These are phyloP conservation scores for Aviceda subcristata DNA, from an alignment of 2,113 vertebrate genomes.

Conservation along the genomic window DNA sequence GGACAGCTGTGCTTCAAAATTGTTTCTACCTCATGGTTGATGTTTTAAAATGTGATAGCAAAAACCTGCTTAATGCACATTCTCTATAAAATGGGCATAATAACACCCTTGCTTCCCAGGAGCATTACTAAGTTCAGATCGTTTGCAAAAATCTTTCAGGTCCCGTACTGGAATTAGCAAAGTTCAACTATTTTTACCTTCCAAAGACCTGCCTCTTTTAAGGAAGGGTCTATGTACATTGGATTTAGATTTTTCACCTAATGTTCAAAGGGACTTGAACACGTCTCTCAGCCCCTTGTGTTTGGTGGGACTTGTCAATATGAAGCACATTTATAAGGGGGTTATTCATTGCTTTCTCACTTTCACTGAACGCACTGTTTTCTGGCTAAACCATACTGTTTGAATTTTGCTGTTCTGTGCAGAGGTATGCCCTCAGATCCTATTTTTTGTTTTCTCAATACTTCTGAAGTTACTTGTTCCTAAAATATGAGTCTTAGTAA, in stretches of 20 bases:
- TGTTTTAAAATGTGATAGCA: neutral
- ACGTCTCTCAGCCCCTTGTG: neutral
- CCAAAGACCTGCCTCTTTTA: neutral
- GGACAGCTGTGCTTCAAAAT: neutral
- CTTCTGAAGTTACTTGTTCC: slow-evolving; percentile 41
- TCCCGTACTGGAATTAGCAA: neutral
- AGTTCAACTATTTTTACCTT: neutral
- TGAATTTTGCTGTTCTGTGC: slow-evolving; percentile 11
- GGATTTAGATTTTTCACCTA: neutral
- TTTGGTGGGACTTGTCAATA: neutral
- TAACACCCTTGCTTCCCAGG: neutral
- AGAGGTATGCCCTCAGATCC: neutral
- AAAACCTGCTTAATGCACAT: neutral
- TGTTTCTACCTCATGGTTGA: neutral
- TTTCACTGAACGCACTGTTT: neutral
- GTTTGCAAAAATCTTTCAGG: neutral
- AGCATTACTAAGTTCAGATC: neutral
- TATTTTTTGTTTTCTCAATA: slow-evolving; percentile 39
- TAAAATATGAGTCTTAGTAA: slow-evolving; percentile 43
- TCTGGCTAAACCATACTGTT: neutral
- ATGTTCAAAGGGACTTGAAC: neutral
- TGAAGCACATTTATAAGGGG: neutral
- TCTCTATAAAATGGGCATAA: neutral
- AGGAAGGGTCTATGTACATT: neutral
- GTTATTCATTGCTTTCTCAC: neutral